Percentiles rank a stretch among this genome's conserved stretches.
Conservation (phyloP, 92 coral and sea anemone genomes). For the Siderastrea radians region DNA sequence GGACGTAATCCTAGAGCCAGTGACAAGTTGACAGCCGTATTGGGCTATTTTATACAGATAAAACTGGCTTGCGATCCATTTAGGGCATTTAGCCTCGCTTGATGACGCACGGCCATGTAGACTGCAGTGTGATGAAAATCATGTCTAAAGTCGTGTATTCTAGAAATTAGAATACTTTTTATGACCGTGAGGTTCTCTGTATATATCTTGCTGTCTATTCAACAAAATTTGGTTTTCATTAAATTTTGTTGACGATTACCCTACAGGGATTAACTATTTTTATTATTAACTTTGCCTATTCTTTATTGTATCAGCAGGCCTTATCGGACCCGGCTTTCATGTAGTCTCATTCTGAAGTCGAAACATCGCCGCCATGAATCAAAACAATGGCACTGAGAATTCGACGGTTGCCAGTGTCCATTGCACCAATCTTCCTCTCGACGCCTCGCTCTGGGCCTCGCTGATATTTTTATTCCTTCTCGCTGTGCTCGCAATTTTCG, state of each 20-base stretch:
- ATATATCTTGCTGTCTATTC: neutral
- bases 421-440: neutral
- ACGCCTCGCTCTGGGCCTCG: constrained; percentile 32
- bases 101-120: neutral
- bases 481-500: constrained; percentile 83
- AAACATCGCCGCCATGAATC: neutral
- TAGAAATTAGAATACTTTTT: too few species aligned
- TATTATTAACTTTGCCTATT: constrained; percentile 6
- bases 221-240: neutral
- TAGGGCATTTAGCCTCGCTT: neutral
- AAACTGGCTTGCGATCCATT: neutral
- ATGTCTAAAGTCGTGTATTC: too few species aligned
- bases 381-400: neutral
- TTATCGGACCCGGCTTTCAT: neutral
- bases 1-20: neutral
- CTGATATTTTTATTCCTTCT: constrained; percentile 70
- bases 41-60: neutral
- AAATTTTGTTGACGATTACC: neutral
- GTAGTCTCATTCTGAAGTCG: neutral
- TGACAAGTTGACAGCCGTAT: constrained; percentile 20
- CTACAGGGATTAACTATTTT: constrained; percentile 10
- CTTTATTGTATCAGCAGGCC: neutral
- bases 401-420: neutral
- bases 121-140: too few species aligned
- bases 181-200: neutral